Evolutionary conservation across 2,888 invertebrate genomes (phyloP).

Genomic region (Copidosoma aretas): DNA sequence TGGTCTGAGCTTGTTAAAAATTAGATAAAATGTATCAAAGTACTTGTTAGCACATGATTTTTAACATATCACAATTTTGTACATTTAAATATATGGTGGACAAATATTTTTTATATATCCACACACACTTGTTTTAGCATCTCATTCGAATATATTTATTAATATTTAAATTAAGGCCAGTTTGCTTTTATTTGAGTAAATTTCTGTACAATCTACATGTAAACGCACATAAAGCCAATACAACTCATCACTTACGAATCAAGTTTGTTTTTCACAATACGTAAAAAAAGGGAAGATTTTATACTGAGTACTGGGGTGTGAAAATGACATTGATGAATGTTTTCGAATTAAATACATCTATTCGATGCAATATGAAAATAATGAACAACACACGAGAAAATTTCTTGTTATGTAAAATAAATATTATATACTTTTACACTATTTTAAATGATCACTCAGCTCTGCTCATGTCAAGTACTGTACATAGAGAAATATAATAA

Average conservation of each 20-base stretch:
- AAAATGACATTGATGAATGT: constrained; percentile 28
- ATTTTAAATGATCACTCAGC: constrained; percentile 40
- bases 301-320: constrained; percentile 29
- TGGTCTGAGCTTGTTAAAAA: constrained; percentile 21
- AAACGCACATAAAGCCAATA: constrained; percentile 12
- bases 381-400: constrained; percentile 25
- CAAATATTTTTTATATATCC: constrained; percentile 25
- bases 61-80: constrained; percentile 32
- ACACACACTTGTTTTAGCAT: background rate
- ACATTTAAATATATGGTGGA: constrained; percentile 23
- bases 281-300: constrained; percentile 21
- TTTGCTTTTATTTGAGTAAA: constrained; percentile 12
- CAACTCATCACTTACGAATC: background rate
- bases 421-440: constrained; percentile 31
- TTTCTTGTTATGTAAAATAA: constrained; percentile 36
- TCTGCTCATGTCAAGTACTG: constrained; percentile 38
- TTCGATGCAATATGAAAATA: constrained; percentile 18
- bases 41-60: constrained; percentile 10
- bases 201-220: constrained; percentile 13
- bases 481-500: constrained; percentile 32
- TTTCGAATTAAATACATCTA: constrained; percentile 28
- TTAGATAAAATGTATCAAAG: background rate
- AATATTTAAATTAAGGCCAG: constrained; percentile 2
- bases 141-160: background rate
- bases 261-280: constrained; percentile 13